These are phyloP conservation scores for Archaeoteleia sp. DNA, from an alignment of 2,888 invertebrate genomes.

Conservation along the genomic window DNA sequence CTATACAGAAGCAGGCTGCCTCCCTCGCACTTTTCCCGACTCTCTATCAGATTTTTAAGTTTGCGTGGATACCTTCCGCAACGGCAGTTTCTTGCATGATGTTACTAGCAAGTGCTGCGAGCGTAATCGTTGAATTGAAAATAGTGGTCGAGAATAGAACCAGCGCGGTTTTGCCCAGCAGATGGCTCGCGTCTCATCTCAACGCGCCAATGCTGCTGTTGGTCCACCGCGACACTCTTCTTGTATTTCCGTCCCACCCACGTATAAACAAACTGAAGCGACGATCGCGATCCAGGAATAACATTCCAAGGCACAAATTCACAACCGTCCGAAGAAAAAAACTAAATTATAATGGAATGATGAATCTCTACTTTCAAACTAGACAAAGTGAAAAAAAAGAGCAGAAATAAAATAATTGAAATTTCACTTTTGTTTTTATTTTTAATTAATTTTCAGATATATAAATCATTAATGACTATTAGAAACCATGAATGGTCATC, in stretches of 20 bases:
- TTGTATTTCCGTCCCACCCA: slow-evolving; percentile 71
- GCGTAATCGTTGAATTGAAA: slow-evolving; percentile 64
- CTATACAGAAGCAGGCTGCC: no score
- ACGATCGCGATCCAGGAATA: slow-evolving; percentile 72
- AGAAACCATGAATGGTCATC: no score
- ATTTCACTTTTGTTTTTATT: no score
- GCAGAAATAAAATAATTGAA: no score
- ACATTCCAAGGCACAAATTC: slow-evolving; percentile 53
- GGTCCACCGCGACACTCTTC: slow-evolving; percentile 67
- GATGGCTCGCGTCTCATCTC: slow-evolving; percentile 68
- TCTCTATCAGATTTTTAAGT: not conserved
- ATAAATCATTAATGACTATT: no score
- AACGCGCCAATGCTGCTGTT: slow-evolving; percentile 40
- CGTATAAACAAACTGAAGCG: slow-evolving; percentile 71
- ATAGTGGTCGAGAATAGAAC: slow-evolving; percentile 59
- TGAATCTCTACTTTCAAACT: no score
- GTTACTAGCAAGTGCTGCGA: slow-evolving; percentile 61
- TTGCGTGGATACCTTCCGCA: slow-evolving; percentile 52
- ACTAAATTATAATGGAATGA: not conserved
- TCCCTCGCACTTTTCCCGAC: no score
- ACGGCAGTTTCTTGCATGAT: slow-evolving; percentile 57
- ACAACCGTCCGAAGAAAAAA: slow-evolving; percentile 20
- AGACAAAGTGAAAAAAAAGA: no score
- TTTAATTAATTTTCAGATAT: no score
- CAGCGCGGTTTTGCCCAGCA: slow-evolving; percentile 57